Evolutionary conservation across 2,797 vertebrate species (phyloP).

Genomic region (Sebastes iracundus): DNA sequence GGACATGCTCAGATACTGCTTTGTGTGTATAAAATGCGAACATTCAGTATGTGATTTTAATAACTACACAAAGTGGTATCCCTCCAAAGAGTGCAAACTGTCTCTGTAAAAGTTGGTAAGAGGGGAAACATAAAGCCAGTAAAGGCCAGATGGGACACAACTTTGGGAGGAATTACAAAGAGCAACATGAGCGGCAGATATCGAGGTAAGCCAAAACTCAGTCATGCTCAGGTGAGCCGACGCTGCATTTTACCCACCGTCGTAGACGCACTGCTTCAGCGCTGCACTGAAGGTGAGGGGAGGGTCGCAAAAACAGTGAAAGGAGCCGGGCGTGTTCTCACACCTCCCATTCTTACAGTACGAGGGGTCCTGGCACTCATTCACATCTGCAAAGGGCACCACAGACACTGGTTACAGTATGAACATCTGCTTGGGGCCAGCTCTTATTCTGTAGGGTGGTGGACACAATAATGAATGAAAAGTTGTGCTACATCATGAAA

Average conservation of each 20-base stretch:
- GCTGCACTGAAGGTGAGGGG: slow-evolving; percentile 89
- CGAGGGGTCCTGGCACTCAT: slow-evolving; percentile 91
- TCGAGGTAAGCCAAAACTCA: slow-evolving; percentile 63
- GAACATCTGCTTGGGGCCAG: slow-evolving; percentile 77
- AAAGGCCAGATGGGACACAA: slow-evolving; percentile 53
- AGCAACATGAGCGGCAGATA: slow-evolving; percentile 66
- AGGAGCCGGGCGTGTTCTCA: slow-evolving; percentile 91
- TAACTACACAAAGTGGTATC: background rate
- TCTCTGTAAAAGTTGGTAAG: slow-evolving; percentile 30
- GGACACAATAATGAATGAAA: slow-evolving; percentile 32
- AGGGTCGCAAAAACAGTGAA: slow-evolving; percentile 90
- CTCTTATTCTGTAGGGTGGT: slow-evolving; percentile 43
- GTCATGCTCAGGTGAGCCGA: slow-evolving; percentile 65
- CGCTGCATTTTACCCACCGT: slow-evolving; percentile 84
- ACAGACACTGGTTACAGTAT: slow-evolving; percentile 81
- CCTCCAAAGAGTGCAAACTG: background rate
- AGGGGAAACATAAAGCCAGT: slow-evolving; percentile 34
- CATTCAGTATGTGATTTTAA: background rate
- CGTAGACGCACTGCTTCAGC: slow-evolving; percentile 88
- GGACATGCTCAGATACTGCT: slow-evolving; percentile 9
- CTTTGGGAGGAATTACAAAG: slow-evolving; percentile 53
- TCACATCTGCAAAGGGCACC: slow-evolving; percentile 88
- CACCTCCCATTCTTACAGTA: slow-evolving; percentile 92
- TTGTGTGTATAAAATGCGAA: slow-evolving; percentile 13
- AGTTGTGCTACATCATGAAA: slow-evolving; percentile 22